Evolutionary conservation across 2,113 vertebrate species (phyloP), one percentile per base, ranked within the genome.

Genomic region (Actinemys pallida): DNA sequence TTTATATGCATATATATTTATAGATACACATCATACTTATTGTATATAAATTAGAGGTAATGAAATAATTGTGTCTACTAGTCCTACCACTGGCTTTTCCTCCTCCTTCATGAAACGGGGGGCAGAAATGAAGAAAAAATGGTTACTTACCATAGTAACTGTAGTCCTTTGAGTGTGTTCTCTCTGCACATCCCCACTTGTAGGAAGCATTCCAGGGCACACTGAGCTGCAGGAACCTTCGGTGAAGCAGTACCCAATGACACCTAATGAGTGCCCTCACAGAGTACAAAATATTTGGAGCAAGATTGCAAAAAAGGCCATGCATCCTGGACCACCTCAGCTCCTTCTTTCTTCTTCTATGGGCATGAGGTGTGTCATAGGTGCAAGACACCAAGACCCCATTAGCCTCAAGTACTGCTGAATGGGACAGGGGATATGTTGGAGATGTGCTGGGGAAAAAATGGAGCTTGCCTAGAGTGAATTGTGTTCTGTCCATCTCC

Each of bases 281-380:
- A 80, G 83, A 85, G 47, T n/a, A 91, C 27, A 93, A 90, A 92
- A 31, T 9, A 76, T 22, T 80, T 56, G 4, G 31, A 90, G 7
- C 17, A 85, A 2, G 47, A 72, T 27, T 8, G 88, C 7, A 49
- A 84, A 88, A 72, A 6, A 82, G 4, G 4, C 2, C 90, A 10
- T 4, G 6, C 5, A 84, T 11, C 5, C 8, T 72, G 19, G n/a
- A 72, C 4, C 0, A 0, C 39, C 92, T 45, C 25, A 50, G 5
- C 35, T n/a, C 75, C 53, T 91, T 8, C 45, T 79, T 89, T 24
- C 24, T 54, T 81, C 24, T 45, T n/a, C 17, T 69, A 39, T 39
- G 65, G 65, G 35, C 65, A n/a, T 22, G 9, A 39, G 35, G 35
- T 72, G 65, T 39, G n/a, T 39, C 65, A 39, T 22, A 39, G 65